These are phyloP conservation scores for Zaprionus kolodkinae DNA, from an alignment of 1,140 invertebrate species.

Conservation along the genomic window DNA sequence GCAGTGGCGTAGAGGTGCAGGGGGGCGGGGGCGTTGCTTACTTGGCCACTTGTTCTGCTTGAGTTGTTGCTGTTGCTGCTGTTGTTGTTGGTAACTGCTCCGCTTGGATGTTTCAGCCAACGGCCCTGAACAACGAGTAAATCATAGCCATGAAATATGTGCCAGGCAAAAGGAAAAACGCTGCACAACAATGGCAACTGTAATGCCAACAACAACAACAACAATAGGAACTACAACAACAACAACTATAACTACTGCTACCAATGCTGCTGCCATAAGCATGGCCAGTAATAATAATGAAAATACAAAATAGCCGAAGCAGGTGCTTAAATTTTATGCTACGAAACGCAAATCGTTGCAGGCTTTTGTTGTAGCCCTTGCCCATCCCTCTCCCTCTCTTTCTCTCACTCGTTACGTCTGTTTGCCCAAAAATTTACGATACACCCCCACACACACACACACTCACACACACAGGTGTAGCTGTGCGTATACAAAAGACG, in stretches of 20 bases:
- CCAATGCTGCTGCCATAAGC: constrained; percentile 24
- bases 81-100: constrained; percentile 27
- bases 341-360: constrained; percentile 55
- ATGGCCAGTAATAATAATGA: constrained; percentile 73
- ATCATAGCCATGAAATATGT: constrained; percentile 82
- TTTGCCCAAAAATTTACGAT: constrained; percentile 72
- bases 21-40: neutral
- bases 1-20: neutral
- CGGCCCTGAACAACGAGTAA: constrained; percentile 79
- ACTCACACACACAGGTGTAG: constrained; percentile 8
- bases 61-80: constrained; percentile 57
- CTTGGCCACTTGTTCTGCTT: constrained; percentile 73
- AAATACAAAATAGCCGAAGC: constrained; percentile 67
- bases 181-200: constrained; percentile 23
- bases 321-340: constrained; percentile 59
- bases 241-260: constrained; percentile 9
- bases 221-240: neutral
- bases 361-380: constrained; percentile 61
- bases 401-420: constrained; percentile 36
- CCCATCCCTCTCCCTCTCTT: neutral
- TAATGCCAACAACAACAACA: constrained; percentile 11
- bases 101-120: constrained; percentile 50
- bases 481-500: constrained; percentile 34
- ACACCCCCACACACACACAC: constrained; percentile 4
- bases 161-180: constrained; percentile 56